Conservation (phyloP, 1,140 invertebrate species). For the Zelostemma sp. region DNA sequence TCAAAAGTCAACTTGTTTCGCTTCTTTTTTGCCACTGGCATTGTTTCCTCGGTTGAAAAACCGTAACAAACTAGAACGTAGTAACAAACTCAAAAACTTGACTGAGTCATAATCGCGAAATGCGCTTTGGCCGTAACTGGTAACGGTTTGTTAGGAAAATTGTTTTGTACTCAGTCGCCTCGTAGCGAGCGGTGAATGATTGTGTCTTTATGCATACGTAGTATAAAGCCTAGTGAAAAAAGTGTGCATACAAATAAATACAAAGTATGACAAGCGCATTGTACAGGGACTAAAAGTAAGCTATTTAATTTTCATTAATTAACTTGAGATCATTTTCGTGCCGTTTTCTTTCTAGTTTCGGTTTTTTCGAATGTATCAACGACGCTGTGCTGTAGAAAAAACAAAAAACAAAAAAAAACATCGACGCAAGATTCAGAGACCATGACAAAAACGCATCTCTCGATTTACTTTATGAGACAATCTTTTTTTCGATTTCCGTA, state of each 20-base stretch:
- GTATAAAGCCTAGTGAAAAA: slow-evolving; percentile 48
- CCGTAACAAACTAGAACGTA: background rate
- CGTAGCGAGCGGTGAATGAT: slow-evolving; percentile 58
- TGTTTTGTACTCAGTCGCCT: slow-evolving; percentile 65
- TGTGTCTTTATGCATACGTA: slow-evolving; percentile 31
- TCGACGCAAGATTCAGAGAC: background rate
- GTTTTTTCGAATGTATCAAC: background rate
- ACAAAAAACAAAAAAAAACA: background rate
- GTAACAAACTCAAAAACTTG: slow-evolving; percentile 11
- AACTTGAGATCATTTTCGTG: slow-evolving; percentile 67
- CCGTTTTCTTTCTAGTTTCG: slow-evolving; percentile 33
- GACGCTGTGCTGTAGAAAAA: background rate
- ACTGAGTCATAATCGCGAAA: slow-evolving; percentile 36
- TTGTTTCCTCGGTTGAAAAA: background rate
- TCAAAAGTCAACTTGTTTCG: background rate
- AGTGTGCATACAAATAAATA: slow-evolving; percentile 64
- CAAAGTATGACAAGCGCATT: slow-evolving; percentile 63
- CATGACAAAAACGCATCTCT: too few relatives aligned
- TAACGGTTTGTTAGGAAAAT: slow-evolving; percentile 55
- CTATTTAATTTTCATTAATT: slow-evolving; percentile 60
- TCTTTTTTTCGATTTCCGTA: too few relatives aligned
- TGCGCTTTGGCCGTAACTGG: slow-evolving; percentile 45
- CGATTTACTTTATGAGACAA: too few relatives aligned
- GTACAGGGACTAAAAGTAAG: slow-evolving; percentile 60
- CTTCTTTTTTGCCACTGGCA: background rate